phyloP scores from a whole-genome alignment of 2,113 vertebrate species.

The Ptyas mucosa region DNA sequence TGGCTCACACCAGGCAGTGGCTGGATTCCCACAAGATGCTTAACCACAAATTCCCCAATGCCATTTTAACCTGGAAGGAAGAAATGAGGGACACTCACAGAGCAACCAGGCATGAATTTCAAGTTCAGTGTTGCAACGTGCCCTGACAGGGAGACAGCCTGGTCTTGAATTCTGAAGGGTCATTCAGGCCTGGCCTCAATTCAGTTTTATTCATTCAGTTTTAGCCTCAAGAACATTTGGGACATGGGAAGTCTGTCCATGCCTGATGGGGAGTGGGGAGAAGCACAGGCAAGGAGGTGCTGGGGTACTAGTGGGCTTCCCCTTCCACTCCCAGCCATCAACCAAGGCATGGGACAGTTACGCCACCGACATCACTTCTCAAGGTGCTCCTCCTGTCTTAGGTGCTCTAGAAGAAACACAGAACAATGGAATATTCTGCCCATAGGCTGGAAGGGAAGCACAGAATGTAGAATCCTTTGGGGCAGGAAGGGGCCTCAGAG shows the following conservation, averaged over 20 bases:
- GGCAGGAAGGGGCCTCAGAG: background rate
- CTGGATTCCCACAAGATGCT: background rate
- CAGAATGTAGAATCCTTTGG: background rate
- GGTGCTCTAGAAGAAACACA: background rate
- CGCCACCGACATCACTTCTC: background rate
- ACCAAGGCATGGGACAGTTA: background rate
- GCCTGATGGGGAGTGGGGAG: background rate
- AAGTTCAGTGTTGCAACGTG: background rate
- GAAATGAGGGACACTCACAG: background rate
- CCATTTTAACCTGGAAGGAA: background rate
- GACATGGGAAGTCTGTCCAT: background rate
- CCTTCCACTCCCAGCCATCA: background rate
- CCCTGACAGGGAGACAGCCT: background rate
- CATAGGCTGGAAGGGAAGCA: background rate
- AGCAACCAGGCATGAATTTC: background rate
- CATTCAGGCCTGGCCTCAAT: too few species aligned
- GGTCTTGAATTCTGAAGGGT: background rate
- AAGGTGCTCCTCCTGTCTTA: background rate
- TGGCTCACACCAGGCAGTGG: background rate
- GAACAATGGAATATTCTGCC: background rate
- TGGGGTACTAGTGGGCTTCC: background rate
- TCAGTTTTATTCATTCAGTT: too few species aligned
- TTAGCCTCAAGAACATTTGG: background rate
- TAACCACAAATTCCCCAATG: background rate
- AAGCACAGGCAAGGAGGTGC: background rate